Conservation (phyloP, 2,113 vertebrate species). For the Genyomyrus donnyi region DNA sequence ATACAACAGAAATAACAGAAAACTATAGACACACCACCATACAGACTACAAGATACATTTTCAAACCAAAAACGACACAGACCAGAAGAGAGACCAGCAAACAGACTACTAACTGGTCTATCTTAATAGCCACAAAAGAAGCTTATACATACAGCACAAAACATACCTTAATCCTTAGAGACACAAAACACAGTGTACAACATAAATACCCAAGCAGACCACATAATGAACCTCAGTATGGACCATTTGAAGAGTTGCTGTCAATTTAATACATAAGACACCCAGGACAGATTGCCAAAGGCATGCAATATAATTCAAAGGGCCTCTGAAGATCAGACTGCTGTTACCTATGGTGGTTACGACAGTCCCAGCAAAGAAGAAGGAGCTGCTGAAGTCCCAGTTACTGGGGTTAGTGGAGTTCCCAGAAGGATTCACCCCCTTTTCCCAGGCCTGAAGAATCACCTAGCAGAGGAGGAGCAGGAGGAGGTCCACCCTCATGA, state of each 20-base stretch:
- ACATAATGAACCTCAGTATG: neutral
- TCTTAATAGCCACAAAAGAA: neutral
- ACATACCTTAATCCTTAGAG: neutral
- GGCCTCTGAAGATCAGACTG: neutral
- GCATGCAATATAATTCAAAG: too few relatives aligned
- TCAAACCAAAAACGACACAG: neutral
- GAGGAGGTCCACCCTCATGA: neutral
- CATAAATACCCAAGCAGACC: neutral
- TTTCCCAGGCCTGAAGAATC: conserved; percentile 82
- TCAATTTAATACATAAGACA: neutral
- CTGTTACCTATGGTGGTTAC: conserved; percentile 82
- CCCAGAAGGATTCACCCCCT: conserved; percentile 81
- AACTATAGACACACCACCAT: neutral
- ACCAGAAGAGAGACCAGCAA: neutral
- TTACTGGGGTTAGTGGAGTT: conserved; percentile 87
- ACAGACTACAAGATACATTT: neutral
- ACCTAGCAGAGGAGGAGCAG: conserved; percentile 53
- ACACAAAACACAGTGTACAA: neutral
- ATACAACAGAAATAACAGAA: neutral
- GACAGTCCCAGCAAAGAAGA: conserved; percentile 85
- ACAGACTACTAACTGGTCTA: neutral
- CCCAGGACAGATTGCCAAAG: neutral
- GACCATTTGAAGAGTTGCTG: neutral
- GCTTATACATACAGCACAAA: neutral
- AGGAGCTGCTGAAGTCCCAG: conserved; percentile 90